phyloP scores from a whole-genome alignment of 1,140 invertebrate species.

The Drosophila takahashii region DNA sequence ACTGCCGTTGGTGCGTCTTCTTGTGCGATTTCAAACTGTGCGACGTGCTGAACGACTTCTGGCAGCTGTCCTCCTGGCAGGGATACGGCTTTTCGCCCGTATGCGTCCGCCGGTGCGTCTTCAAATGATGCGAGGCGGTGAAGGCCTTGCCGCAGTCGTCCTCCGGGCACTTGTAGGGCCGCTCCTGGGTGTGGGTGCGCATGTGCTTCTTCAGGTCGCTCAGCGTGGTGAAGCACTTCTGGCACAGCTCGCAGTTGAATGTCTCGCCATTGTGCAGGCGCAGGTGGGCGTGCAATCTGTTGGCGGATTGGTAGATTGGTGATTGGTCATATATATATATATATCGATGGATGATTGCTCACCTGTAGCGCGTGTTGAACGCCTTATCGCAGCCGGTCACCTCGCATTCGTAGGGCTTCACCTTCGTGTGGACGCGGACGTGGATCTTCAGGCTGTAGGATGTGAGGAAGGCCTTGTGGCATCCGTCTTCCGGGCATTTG shows the following conservation, averaged over 20 bases:
- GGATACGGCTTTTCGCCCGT: slow-evolving; percentile 90
- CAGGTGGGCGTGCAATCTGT: slow-evolving; percentile 95
- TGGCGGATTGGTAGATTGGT: slow-evolving; percentile 4
- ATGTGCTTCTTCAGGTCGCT: slow-evolving; percentile 97
- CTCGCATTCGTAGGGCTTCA: slow-evolving; percentile 94
- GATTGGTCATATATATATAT: slow-evolving; percentile 40
- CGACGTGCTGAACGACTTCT: slow-evolving; percentile 91
- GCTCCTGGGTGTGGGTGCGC: slow-evolving; percentile 95
- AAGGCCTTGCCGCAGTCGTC: slow-evolving; percentile 96
- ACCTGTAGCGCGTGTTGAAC: slow-evolving; percentile 97
- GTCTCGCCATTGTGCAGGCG: slow-evolving; percentile 96
- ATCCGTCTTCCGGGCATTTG: slow-evolving; percentile 93
- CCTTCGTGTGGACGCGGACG: slow-evolving; percentile 96
- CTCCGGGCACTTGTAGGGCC: slow-evolving; percentile 94
- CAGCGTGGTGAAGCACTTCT: slow-evolving; percentile 96
- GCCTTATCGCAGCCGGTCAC: slow-evolving; percentile 94
- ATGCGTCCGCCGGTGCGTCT: slow-evolving; percentile 88
- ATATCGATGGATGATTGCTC: slow-evolving; percentile 30
- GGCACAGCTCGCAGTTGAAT: slow-evolving; percentile 96
- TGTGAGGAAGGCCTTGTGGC: slow-evolving; percentile 97
- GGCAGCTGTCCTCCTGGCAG: slow-evolving; percentile 90
- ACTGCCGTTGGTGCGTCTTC: slow-evolving; percentile 87
- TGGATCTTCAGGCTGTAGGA: slow-evolving; percentile 98
- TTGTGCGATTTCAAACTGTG: slow-evolving; percentile 93
- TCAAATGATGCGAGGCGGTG: slow-evolving; percentile 96